These are phyloP conservation scores for Pangasius larnaudii DNA, from an alignment of 2,797 vertebrate species.

Conservation along the genomic window DNA sequence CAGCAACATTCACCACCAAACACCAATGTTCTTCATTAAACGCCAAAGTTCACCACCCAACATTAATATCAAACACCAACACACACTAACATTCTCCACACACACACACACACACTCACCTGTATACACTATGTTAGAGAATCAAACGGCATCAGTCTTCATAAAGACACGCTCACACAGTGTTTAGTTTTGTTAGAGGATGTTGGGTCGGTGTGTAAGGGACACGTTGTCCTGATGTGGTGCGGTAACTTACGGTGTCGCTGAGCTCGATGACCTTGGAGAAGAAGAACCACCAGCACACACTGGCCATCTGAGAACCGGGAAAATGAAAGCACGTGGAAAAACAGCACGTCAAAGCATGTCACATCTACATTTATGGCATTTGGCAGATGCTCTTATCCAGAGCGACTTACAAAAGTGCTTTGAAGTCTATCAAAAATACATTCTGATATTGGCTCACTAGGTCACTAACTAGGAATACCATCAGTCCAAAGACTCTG, in stretches of 20 bases:
- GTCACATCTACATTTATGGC: too few relatives aligned
- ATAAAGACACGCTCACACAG: background rate
- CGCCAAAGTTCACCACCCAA: too few relatives aligned
- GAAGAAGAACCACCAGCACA: conserved; percentile 84
- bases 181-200: background rate
- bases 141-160: background rate
- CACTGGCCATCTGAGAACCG: conserved; percentile 81
- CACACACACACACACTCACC: background rate
- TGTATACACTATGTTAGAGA: background rate
- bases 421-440: too few relatives aligned
- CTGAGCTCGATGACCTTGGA: conserved; percentile 78
- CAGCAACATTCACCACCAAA: background rate
- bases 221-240: background rate
- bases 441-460: too few relatives aligned
- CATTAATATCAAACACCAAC: too few relatives aligned
- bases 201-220: background rate
- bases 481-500: too few relatives aligned
- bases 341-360: background rate
- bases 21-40: too few relatives aligned
- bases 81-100: too few relatives aligned
- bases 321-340: background rate
- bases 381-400: too few relatives aligned
- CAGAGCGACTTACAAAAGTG: too few relatives aligned
- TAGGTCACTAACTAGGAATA: too few relatives aligned
- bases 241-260: conserved; percentile 66